phyloP scores from a whole-genome alignment of 2,113 vertebrate species.

The Menura novaehollandiae region DNA sequence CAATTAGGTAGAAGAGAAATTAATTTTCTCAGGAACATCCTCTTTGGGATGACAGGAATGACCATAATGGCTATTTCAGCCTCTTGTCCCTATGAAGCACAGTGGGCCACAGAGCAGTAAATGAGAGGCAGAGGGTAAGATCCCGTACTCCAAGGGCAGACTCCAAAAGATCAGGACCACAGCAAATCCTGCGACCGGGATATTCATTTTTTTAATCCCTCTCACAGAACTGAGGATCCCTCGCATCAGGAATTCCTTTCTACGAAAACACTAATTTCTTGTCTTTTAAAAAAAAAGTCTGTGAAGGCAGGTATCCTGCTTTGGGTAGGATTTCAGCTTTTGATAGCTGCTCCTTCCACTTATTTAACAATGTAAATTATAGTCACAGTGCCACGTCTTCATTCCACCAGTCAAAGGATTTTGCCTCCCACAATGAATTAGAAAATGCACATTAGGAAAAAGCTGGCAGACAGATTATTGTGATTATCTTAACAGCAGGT shows the following conservation, averaged over 20 bases:
- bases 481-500: constrained; percentile 63
- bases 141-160: not conserved
- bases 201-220: not conserved
- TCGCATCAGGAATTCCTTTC: not conserved
- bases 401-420: constrained; percentile 48
- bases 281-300: not conserved
- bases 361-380: constrained; percentile 44
- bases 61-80: not conserved
- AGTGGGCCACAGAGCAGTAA: not conserved
- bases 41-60: not conserved
- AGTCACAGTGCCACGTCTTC: constrained; percentile 47
- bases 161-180: not conserved
- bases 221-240: not conserved
- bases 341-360: constrained; percentile 29
- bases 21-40: not conserved
- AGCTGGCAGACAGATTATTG: constrained; percentile 62
- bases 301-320: not conserved
- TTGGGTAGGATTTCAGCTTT: constrained; percentile 17
- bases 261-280: constrained; percentile 17
- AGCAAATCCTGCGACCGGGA: not conserved
- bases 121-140: not conserved
- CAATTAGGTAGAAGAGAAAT: not conserved
- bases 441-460: constrained; percentile 52
- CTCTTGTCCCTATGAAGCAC: not conserved
- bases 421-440: constrained; percentile 57